Percentiles rank a stretch among this genome's conserved stretches.
These are phyloP conservation scores for Sorex araneus DNA, from an alignment of 2,113 vertebrate species.

Conservation along the genomic window DNA sequence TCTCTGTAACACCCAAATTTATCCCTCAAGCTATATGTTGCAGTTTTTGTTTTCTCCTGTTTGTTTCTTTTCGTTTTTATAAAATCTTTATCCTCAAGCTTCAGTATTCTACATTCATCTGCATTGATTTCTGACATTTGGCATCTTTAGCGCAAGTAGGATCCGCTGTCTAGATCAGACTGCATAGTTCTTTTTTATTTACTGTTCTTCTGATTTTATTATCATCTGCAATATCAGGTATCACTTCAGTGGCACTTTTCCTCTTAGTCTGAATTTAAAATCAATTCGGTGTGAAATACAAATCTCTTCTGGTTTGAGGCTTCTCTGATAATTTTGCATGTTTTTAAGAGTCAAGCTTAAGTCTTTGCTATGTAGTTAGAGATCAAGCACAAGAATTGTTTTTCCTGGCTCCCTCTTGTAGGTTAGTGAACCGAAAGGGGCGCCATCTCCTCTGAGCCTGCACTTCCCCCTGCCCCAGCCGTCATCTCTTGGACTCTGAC, in stretches of 20 bases:
- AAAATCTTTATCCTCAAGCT: slow-evolving; percentile 38
- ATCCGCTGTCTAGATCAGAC: background rate
- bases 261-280: slow-evolving; percentile 26
- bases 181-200: slow-evolving; percentile 14
- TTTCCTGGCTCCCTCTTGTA: too few species aligned
- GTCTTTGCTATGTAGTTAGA: background rate
- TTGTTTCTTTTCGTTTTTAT: background rate
- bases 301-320: background rate
- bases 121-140: slow-evolving; percentile 39
- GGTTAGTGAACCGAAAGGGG: too few species aligned
- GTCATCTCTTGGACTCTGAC: too few species aligned
- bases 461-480: too few species aligned
- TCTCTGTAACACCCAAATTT: background rate
- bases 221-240: background rate
- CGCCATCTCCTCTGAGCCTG: too few species aligned
- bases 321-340: background rate
- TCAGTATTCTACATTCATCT: slow-evolving; percentile 26
- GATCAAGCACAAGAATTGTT: background rate
- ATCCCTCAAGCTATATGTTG: background rate
- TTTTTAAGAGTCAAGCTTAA: background rate
- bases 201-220: slow-evolving; percentile 8
- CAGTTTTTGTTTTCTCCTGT: background rate
- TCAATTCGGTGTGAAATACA: background rate
- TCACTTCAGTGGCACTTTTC: background rate
- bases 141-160: background rate